A percentile compares a stretch with the other conserved stretches of the same genome.
Conservation (phyloP, 2,888 invertebrate genomes). For the Anorthoa munda region DNA sequence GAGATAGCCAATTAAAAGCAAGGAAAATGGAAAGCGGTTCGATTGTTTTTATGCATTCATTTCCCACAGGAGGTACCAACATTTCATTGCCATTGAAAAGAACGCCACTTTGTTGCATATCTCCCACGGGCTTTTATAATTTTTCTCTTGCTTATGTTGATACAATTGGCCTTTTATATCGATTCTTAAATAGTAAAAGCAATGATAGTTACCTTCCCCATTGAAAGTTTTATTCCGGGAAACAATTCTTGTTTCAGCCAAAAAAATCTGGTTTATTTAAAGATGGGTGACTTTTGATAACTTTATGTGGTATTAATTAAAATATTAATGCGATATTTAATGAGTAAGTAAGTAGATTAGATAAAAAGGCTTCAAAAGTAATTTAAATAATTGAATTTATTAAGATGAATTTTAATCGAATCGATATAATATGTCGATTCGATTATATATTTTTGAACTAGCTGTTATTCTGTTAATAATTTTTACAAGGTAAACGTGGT, state of each 20-base stretch:
- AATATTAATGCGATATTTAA: not conserved
- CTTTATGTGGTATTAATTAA: not conserved
- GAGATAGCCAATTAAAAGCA: slow-evolving; percentile 53
- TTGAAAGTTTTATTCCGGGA: slow-evolving; percentile 5
- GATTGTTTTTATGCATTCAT: slow-evolving; percentile 56
- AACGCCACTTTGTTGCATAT: slow-evolving; percentile 48
- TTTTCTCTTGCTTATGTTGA: slow-evolving; percentile 32
- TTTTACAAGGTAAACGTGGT: slow-evolving; percentile 25
- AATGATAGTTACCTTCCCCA: not conserved
- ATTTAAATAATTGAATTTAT: slow-evolving; percentile 18
- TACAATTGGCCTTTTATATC: slow-evolving; percentile 38
- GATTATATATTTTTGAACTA: slow-evolving; percentile 2
- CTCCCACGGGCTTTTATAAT: slow-evolving; percentile 52
- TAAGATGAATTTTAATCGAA: slow-evolving; percentile 21
- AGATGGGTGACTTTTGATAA: not conserved
- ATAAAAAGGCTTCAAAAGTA: not conserved
- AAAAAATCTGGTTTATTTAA: not conserved
- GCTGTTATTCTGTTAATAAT: not conserved
- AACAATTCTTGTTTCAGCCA: not conserved
- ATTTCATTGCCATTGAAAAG: slow-evolving; percentile 56
- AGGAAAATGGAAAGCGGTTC: slow-evolving; percentile 66
- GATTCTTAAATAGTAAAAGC: slow-evolving; percentile 21
- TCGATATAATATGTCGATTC: too few species aligned
- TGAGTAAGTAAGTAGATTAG: not conserved
- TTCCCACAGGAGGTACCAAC: slow-evolving; percentile 55